These are phyloP conservation scores for Grammomys surdaster DNA, from an alignment of 2,113 vertebrate genomes.

Conservation along the genomic window DNA sequence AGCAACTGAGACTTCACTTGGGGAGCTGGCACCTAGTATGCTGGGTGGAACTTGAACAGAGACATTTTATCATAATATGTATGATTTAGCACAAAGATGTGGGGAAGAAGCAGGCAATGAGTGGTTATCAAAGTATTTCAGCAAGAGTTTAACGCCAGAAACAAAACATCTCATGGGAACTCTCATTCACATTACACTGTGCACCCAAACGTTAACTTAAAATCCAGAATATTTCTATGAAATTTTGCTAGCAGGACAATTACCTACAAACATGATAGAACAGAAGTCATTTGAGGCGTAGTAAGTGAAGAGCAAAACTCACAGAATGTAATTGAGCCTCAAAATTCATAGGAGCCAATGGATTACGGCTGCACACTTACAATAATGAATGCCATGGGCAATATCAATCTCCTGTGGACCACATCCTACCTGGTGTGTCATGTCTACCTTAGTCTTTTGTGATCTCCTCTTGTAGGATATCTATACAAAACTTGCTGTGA, in stretches of 20 bases:
- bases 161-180: neutral
- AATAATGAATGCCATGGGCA: neutral
- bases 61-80: constrained; percentile 60
- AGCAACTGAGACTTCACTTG: constrained; percentile 88
- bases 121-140: constrained; percentile 6
- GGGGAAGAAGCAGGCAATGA: neutral
- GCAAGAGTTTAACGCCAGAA: constrained; percentile 21
- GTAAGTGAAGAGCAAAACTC: neutral
- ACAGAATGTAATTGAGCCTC: neutral
- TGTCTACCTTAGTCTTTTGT: neutral
- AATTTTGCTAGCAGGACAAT: neutral
- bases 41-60: constrained; percentile 92
- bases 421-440: neutral
- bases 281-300: neutral
- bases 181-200: neutral
- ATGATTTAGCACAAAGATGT: neutral
- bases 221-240: neutral
- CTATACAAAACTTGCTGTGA: neutral
- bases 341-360: neutral
- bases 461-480: neutral
- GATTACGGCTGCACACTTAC: neutral
- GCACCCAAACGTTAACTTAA: constrained; percentile 3
- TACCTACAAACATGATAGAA: neutral
- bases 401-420: neutral
- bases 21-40: constrained; percentile 85